These are phyloP conservation scores for Melipona quadrifasciata DNA, from an alignment of 1,140 invertebrate genomes.

Conservation along the genomic window DNA sequence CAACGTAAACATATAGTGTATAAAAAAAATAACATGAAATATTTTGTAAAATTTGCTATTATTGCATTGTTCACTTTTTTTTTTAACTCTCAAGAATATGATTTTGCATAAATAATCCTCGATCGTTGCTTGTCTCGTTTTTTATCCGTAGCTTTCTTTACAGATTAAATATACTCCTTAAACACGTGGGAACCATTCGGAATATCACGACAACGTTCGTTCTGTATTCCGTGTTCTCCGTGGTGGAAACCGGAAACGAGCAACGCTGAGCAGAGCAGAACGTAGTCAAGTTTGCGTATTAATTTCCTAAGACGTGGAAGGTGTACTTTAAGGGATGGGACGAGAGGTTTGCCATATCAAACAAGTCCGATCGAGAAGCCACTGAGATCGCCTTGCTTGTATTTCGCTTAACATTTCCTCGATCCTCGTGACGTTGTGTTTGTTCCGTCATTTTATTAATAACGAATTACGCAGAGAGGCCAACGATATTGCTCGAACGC, in stretches of 20 bases:
- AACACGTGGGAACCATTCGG: neutral
- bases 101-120: no score
- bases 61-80: no score
- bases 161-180: neutral
- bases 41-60: no score
- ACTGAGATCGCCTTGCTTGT: neutral
- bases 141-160: neutral
- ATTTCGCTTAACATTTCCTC: neutral
- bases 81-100: no score
- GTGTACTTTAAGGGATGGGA: constrained; percentile 40
- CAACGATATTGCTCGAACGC: no score
- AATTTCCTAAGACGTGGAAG: constrained; percentile 55
- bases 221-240: neutral
- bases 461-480: no score
- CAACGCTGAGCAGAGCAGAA: constrained; percentile 23
- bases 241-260: constrained; percentile 47
- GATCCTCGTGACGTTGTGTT: neutral
- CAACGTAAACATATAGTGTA: no score
- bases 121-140: no score
- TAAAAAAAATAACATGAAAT: no score
- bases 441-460: neutral
- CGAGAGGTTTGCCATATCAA: constrained; percentile 33
- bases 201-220: no score
- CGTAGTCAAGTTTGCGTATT: constrained; percentile 65
- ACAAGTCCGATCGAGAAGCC: constrained; percentile 53